Base-by-base conservation (phyloP, 2,888 invertebrate species). In the Orchestes rusci region DNA sequence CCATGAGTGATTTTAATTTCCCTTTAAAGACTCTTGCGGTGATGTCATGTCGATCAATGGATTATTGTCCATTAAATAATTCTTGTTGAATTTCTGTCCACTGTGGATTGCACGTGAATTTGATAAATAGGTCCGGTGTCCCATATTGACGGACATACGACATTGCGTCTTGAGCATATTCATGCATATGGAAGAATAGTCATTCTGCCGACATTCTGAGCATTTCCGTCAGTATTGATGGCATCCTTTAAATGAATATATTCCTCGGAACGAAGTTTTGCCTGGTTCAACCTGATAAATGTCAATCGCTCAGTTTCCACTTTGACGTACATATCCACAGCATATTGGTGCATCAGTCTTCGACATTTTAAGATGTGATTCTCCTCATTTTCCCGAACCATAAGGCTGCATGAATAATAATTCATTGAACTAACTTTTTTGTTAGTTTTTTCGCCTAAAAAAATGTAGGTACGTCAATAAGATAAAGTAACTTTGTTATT, bases 271-370 rank as follows among this genome's bases (percentile, higher is more conserved):
- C 63, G 56, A 18, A 64, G 45, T 47, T 63, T 56, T n/a, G 33
- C 16, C 51, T 64, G 59, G 43, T 64, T 64, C 12, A 50, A 54
- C 29, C 59, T 40, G 12, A 67, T 53, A 50, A 45, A 67, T 36
- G 31, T 30, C 18, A 66, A 43, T 28, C 63, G 58, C 56, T 66
- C 64, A 4, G 53, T 59, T 50, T 67, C 65, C 7, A 67, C 59
- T 58, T 67, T 66, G 1, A 52, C 64, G 46, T 65, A 67, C 63
- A 63, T 63, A 48, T 67, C 62, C 20, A 67, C 65, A n/a, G 54
- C 41, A 48, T 50, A 66, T 47, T 67, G 65, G 34, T 63, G 56
- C 40, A 59, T 61, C 5, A 67, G 39, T 16, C 45, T 37, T 7
- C 61, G 55, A 51, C 34, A 64, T 31, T 45, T 29, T 29, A 61